Evolutionary conservation across 2,113 vertebrate genomes (phyloP), one percentile per base, ranked within the genome.

Genomic region (Triplophysa rosa): DNA sequence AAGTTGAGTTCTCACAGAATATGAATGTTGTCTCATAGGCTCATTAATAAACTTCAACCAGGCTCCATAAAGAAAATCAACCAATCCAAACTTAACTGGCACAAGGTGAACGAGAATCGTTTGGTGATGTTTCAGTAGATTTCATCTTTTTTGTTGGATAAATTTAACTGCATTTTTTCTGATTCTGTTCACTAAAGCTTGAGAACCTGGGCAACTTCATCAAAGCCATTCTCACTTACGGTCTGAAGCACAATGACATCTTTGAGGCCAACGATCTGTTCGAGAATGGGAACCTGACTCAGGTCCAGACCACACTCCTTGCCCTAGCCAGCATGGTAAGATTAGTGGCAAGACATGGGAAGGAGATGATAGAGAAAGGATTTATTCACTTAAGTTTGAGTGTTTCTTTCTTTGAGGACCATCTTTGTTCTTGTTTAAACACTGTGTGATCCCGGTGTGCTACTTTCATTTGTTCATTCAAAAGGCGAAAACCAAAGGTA

Each of bases 191-290:
- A 26, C 2, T 56, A 45, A 82, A 96, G 95, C 84, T 96, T 90
- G 95, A 96, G 88, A 96, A 96, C 81, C 94, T 96, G 75, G 93
- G 94, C 59, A 95, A 96, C 88, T 96, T 96, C 87, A 95, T 95
- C 87, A 96, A 95, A 87, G 93, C 95, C 59, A 96, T 95, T 49
- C 94, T 95, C 84, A 83, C 88, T 11, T 96, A 95, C 5, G 95
- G 95, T 21, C 93, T 96, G 92, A 95, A 94, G 85, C 95, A 94
- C 17, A 94, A 94, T 72, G 95, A 96, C 85, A 95, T 95, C 83
- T 96, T 96, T 90, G 95, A 96, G 91, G 95, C 95, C 73, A 96
- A 96, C 74, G 95, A 96, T 87, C 94, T 96, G 61, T 96, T 95
- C 88, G 95, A 96, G 88, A 95, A 95, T 80, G 95, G 94, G 82